Conservation (phyloP, 92 coral and sea anemone genomes). For the Pocillopora meandrina region DNA sequence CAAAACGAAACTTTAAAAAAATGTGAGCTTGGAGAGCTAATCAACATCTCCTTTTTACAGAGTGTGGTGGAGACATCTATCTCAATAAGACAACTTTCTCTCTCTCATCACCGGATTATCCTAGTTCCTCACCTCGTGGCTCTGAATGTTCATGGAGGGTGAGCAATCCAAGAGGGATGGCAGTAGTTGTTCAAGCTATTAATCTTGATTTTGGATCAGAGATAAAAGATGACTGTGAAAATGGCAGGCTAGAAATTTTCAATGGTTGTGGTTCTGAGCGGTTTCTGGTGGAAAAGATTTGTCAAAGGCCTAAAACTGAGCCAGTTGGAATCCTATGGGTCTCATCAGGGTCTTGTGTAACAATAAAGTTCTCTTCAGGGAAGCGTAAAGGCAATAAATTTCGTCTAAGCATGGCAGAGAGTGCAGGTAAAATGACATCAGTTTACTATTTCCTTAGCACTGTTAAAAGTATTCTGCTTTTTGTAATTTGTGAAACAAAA, state of each 20-base stretch:
- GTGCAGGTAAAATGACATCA: constrained; percentile 11
- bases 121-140: constrained; percentile 28
- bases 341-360: constrained; percentile 73
- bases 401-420: constrained; percentile 13
- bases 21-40: no score
- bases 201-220: constrained; percentile 62
- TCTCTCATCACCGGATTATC: constrained; percentile 67
- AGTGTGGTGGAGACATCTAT: constrained; percentile 32
- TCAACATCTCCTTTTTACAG: constrained; percentile 5
- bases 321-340: constrained; percentile 66
- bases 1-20: no score
- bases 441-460: not conserved
- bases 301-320: constrained; percentile 26
- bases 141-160: constrained; percentile 66
- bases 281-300: constrained; percentile 79
- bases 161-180: constrained; percentile 30
- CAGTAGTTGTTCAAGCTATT: constrained; percentile 46
- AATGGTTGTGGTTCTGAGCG: constrained; percentile 64
- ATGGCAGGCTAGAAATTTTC: constrained; percentile 71
- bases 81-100: constrained; percentile 1
- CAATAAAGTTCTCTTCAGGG: constrained; percentile 27
- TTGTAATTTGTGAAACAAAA: no score
- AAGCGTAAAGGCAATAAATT: constrained; percentile 4
- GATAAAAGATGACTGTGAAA: constrained; percentile 49
- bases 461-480: no score